Percentiles rank a stretch among this genome's conserved stretches.
Evolutionary conservation across 1,140 invertebrate genomes (phyloP).

Genomic region (Lysiphlebus fabarum): DNA sequence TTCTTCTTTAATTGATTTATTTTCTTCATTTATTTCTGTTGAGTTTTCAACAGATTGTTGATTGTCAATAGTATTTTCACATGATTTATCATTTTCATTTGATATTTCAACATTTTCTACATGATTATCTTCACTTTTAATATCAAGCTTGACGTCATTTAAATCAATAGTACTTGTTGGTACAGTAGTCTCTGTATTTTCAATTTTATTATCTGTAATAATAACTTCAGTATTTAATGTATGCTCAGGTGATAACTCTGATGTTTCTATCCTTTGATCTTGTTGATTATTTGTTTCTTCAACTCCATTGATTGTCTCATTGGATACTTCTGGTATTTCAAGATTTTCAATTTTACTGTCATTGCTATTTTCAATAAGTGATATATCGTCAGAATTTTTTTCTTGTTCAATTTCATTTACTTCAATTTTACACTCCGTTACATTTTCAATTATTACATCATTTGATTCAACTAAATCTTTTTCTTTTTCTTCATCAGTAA

Average conservation of each 20-base stretch:
- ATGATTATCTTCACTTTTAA: no score
- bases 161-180: no score
- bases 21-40: constrained; percentile 20
- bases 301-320: constrained; percentile 8
- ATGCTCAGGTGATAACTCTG: no score
- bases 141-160: no score
- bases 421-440: constrained; percentile 50
- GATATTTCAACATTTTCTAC: no score
- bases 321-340: constrained; percentile 15
- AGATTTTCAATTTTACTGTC: constrained; percentile 16
- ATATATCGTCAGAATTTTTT: not conserved
- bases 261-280: no score
- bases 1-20: constrained; percentile 21
- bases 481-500: constrained; percentile 43
- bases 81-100: no score
- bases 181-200: no score
- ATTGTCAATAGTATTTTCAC: not conserved
- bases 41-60: constrained; percentile 14
- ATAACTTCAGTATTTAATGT: no score
- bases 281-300: no score
- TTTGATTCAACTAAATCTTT: constrained; percentile 37
- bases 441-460: constrained; percentile 45
- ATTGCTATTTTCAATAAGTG: constrained; percentile 4
- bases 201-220: no score
- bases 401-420: constrained; percentile 45